These are phyloP conservation scores for Phodopus roborovskii DNA, from an alignment of 2,113 vertebrate genomes.

Conservation along the genomic window DNA sequence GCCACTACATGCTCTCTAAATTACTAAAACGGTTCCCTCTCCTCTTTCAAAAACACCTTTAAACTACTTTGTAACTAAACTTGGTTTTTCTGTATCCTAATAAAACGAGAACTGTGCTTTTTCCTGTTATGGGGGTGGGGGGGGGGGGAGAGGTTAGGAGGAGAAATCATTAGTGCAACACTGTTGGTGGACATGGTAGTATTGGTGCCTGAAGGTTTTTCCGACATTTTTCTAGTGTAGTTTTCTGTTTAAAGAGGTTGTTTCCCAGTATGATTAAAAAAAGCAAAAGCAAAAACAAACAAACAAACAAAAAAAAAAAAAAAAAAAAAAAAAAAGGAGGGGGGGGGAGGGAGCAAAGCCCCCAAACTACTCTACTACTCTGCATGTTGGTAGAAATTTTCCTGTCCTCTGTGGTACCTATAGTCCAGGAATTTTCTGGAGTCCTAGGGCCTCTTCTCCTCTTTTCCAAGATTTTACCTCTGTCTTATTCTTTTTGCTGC, in stretches of 20 bases:
- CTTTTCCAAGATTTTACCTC: neutral
- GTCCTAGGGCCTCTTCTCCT: rapidly evolving
- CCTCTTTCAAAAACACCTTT: neutral
- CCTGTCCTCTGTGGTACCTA: neutral
- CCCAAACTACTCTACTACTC: neutral
- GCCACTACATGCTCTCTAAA: neutral
- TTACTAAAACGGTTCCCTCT: neutral
- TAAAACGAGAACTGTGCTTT: neutral
- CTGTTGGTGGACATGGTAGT: neutral
- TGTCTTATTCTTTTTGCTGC: neutral
- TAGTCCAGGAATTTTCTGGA: neutral
- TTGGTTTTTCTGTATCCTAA: neutral
- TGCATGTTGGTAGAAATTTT: neutral
- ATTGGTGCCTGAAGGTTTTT: neutral
- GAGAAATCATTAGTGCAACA: neutral
- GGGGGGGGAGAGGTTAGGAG: neutral
- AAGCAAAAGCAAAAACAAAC: too few species aligned
- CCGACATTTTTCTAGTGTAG: neutral
- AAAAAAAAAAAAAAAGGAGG: too few species aligned
- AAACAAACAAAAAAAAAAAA: too few species aligned
- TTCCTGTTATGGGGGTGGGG: neutral
- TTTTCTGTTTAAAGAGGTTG: neutral
- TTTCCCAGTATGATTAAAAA: neutral
- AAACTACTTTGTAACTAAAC: neutral
- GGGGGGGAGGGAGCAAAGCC: neutral